A percentile compares a stretch with the other conserved stretches of the same genome.
phyloP scores from a whole-genome alignment of 2,113 vertebrate genomes.

The Nothocercus julius region DNA sequence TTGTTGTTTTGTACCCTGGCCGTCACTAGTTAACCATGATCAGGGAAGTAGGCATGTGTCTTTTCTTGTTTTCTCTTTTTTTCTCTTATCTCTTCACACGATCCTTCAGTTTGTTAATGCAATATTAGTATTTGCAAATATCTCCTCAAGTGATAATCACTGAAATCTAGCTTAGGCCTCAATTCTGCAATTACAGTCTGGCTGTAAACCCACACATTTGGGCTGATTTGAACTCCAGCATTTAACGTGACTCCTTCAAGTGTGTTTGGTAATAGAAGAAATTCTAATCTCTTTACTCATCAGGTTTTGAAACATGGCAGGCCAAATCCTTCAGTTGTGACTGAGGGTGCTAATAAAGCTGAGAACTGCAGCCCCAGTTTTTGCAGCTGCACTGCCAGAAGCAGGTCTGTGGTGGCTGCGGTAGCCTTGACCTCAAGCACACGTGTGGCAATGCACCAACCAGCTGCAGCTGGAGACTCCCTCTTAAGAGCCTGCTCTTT shows the following conservation, averaged over 20 bases:
- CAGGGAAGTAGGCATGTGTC: background rate
- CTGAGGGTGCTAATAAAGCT: background rate
- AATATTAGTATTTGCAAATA: background rate
- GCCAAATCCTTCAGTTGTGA: background rate
- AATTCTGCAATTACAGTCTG: background rate
- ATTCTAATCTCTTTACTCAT: background rate
- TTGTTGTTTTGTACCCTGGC: slow-evolving; percentile 3
- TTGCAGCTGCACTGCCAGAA: background rate
- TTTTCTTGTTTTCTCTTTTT: background rate
- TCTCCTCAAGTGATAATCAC: background rate
- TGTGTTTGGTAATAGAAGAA: background rate
- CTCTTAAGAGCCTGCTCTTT: background rate
- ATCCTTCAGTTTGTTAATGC: background rate
- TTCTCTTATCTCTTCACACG: background rate
- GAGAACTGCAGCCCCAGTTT: background rate
- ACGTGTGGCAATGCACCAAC: background rate
- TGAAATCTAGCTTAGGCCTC: background rate
- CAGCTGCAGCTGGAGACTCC: background rate
- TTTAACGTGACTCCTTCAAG: background rate
- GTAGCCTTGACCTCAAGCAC: background rate
- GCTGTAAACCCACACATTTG: background rate
- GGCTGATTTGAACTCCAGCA: rapidly evolving
- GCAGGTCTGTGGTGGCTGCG: background rate
- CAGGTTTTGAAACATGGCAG: background rate
- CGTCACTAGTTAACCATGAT: background rate